Percentiles rank a stretch among this genome's conserved stretches.
These are phyloP conservation scores for Oscarella lobularis DNA, from an alignment of 37 sponge, comb jelly and placozoan species.

Conservation along the genomic window DNA sequence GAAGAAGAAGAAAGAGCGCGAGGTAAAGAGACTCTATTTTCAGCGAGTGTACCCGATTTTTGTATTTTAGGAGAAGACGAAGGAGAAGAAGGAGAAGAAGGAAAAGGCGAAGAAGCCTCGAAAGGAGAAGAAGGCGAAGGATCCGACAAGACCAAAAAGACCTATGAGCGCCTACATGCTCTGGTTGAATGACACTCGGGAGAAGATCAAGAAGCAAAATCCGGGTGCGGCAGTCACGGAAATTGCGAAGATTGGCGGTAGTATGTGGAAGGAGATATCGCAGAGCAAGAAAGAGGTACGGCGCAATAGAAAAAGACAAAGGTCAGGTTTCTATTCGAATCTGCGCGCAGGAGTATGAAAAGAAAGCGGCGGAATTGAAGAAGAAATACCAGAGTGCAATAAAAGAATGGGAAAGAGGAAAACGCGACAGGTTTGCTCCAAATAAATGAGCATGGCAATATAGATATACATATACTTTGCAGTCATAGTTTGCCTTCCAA, in stretches of 20 bases:
- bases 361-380: slow-evolving; percentile 27
- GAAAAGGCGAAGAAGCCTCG: slow-evolving; percentile 1
- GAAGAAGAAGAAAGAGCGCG: slow-evolving; percentile 18
- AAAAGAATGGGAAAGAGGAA: slow-evolving; percentile 19
- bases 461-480: too few species aligned
- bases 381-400: slow-evolving; percentile 37
- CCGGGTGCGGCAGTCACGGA: slow-evolving; percentile 51
- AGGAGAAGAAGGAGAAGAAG: background rate
- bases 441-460: too few species aligned
- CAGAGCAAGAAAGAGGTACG: slow-evolving; percentile 47
- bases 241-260: slow-evolving; percentile 73
- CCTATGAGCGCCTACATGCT: slow-evolving; percentile 79
- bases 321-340: background rate
- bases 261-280: slow-evolving; percentile 59
- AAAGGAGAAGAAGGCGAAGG: slow-evolving; percentile 41
- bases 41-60: background rate
- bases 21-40: too few species aligned
- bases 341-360: slow-evolving; percentile 39
- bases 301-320: background rate
- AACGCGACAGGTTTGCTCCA: too few species aligned
- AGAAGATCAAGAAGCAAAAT: slow-evolving; percentile 44
- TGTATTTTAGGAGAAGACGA: background rate
- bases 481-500: too few species aligned
- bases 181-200: slow-evolving; percentile 72
- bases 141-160: slow-evolving; percentile 82